Evolutionary conservation across 30 jellyfish, hydroid and myxozoan species (phyloP).

Genomic region (Cassiopea xamachana): DNA sequence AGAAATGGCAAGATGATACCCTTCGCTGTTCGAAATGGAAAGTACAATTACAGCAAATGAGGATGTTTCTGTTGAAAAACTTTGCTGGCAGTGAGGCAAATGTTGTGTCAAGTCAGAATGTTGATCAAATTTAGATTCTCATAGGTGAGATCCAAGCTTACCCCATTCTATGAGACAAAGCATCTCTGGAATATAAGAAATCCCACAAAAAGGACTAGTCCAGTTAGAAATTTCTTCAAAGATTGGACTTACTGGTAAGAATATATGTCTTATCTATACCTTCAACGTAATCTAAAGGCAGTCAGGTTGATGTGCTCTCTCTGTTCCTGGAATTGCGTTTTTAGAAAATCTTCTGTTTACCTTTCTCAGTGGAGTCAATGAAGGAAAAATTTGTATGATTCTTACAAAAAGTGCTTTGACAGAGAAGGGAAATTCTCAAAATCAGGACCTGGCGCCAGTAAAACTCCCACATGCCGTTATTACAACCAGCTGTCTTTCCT

Average conservation of each 20-base stretch:
- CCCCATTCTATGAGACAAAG: constrained; percentile 13
- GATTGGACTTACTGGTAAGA: constrained; percentile 18
- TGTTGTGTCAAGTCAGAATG: not conserved
- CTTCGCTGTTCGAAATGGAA: constrained; percentile 6
- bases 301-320: not conserved
- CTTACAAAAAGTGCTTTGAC: constrained; percentile 6
- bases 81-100: not conserved
- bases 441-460: constrained; percentile 10
- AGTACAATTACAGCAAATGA: not conserved
- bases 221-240: constrained; percentile 9
- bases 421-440: constrained; percentile 18
- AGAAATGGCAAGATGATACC: not conserved
- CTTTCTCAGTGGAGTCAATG: constrained; percentile 5
- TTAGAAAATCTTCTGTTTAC: not conserved
- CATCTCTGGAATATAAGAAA: not conserved
- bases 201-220: constrained; percentile 8
- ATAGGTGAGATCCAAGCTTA: not conserved
- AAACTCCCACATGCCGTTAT: constrained; percentile 33
- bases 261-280: not conserved
- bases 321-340: not conserved
- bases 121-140: constrained; percentile 9
- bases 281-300: no score
- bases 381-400: not conserved
- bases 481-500: constrained; percentile 14
- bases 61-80: not conserved